phyloP scores from a whole-genome alignment of 1,140 invertebrate genomes.

The Pectinophora gossypiella region DNA sequence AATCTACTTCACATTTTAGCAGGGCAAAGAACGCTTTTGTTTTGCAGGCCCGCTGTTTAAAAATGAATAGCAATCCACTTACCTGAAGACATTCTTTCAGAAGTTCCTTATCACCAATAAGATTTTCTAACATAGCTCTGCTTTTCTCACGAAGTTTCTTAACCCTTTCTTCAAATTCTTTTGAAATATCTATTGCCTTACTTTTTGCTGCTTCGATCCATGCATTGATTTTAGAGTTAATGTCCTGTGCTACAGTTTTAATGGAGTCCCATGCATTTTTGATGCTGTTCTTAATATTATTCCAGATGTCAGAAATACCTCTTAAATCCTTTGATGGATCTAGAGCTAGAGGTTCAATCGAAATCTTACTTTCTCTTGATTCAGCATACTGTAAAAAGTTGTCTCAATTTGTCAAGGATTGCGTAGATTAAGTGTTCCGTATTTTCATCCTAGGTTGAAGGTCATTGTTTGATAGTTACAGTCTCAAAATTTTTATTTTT shows the following conservation, averaged over 20 bases:
- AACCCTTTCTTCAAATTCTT: constrained; percentile 22
- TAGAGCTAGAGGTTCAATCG: too few species aligned
- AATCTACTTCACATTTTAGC: too few species aligned
- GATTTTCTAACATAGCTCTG: constrained; percentile 14
- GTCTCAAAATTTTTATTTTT: too few species aligned
- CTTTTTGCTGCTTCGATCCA: not conserved
- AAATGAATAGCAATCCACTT: too few species aligned
- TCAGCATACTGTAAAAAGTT: not conserved
- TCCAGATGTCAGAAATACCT: constrained; percentile 23
- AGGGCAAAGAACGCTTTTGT: too few species aligned
- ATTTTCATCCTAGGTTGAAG: too few species aligned
- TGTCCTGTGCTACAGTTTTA: constrained; percentile 18
- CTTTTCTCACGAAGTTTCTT: constrained; percentile 10
- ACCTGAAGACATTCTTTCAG: constrained; percentile 32
- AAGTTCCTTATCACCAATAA: constrained; percentile 14
- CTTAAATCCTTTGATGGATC: too few species aligned
- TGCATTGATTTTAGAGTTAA: not conserved
- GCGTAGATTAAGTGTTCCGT: too few species aligned
- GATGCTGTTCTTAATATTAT: constrained; percentile 27
- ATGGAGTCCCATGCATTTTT: constrained; percentile 27
- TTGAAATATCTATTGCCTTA: not conserved
- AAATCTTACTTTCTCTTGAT: too few species aligned
- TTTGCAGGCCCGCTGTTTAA: too few species aligned
- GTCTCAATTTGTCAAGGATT: too few species aligned
- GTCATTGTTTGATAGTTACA: too few species aligned